Base-by-base conservation (phyloP, 2,113 vertebrate species). In the Trochalopteron elliotii region DNA sequence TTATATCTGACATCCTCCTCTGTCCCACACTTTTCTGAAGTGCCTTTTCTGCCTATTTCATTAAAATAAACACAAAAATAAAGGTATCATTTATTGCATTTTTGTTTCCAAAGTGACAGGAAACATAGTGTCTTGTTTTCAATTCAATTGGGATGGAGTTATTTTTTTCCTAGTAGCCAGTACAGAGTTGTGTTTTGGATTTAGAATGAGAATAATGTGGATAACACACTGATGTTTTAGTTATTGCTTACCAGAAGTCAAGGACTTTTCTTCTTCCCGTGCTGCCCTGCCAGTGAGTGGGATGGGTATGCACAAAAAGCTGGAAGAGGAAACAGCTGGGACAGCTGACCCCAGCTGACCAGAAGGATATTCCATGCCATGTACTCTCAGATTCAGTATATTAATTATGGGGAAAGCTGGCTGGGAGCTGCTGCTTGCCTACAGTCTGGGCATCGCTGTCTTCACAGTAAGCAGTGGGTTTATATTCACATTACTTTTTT, bases 1-100 rank as follows among this genome's bases (percentile, higher is more conserved):
- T 96, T 96, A 89, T 93, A 78, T 87, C 85, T 89, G 85, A 97
- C 95, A 94, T 93, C 83, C 76, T 89, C 53, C 28, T 81, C 87
- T 96, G 91, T 91, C 80, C 15, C 83, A 90, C 64, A 77, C 67
- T 89, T 85, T 92, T 96, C 80, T 94, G 63, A 95, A 97, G 91
- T 85, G 92, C 71, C 83, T 94, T 91, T 90, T 84, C 93, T 83
- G 57, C 35, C 63, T 65, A 70, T 93, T 93, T 57, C 74, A 71
- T 82, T 92, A 93, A 94, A 93, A 91, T 89, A 93, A 93, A 91
- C 83, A 63, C 44, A 78, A 81, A 94, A 91, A 93, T 90, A 61
- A 97, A 89, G 67, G 60, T 91, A 93, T 82, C 63, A 12, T 89
- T 79, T 84, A 82, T 77, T 83, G 71, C 50, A 78, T 87, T 87